Evolutionary conservation across 2,797 vertebrate genomes (phyloP).

Genomic region (Labeo calbasu): DNA sequence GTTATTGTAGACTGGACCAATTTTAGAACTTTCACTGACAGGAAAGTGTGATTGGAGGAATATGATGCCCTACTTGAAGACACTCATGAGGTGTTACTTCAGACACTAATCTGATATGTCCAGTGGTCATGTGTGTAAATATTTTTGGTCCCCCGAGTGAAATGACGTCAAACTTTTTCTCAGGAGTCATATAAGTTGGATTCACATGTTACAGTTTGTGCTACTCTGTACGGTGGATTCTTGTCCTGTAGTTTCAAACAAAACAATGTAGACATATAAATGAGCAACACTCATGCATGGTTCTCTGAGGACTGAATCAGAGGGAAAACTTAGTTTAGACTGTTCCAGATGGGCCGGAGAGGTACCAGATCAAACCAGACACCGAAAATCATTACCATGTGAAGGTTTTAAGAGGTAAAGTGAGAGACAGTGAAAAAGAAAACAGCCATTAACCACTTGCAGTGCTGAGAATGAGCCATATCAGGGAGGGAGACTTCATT

Average conservation of each 20-base stretch:
- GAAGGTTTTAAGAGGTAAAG: constrained; percentile 50
- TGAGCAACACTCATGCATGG: constrained; percentile 20
- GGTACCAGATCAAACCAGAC: constrained; percentile 58
- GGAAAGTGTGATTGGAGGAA: constrained; percentile 49
- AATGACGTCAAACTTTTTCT: constrained; percentile 15
- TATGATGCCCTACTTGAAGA: constrained; percentile 46
- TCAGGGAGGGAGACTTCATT: constrained; percentile 43
- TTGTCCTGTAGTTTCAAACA: background rate
- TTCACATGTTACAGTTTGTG: background rate
- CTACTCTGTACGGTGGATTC: constrained; percentile 7
- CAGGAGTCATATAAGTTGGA: background rate
- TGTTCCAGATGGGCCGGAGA: constrained; percentile 51
- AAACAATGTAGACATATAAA: constrained; percentile 32
- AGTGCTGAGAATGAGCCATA: constrained; percentile 47
- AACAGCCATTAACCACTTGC: constrained; percentile 44
- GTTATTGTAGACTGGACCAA: constrained; percentile 23
- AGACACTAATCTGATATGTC: constrained; percentile 53
- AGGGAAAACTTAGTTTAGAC: constrained; percentile 50
- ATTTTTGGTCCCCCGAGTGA: constrained; percentile 8
- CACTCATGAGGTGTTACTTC: constrained; percentile 50
- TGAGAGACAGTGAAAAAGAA: constrained; percentile 42
- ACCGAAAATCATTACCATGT: constrained; percentile 50
- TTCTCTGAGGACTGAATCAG: constrained; percentile 51
- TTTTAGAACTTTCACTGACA: constrained; percentile 51
- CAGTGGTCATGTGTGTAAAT: constrained; percentile 46